Evolutionary conservation across 2,797 vertebrate genomes (phyloP).

Genomic region (Aldrovandia affinis): DNA sequence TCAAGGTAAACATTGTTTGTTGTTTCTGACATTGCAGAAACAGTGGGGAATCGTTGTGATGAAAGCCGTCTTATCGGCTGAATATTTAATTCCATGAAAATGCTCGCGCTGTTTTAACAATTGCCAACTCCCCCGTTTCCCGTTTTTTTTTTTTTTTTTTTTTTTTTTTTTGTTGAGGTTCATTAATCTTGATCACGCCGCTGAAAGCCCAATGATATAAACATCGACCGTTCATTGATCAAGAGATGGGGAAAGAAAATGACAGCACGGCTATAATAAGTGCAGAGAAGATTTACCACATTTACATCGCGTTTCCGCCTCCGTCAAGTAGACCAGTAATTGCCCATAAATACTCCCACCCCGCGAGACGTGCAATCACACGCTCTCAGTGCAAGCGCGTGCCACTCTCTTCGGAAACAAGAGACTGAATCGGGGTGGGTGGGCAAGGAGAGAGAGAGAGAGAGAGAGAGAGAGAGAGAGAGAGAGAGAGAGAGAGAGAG

Average conservation of each 20-base stretch:
- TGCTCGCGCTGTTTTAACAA: not conserved
- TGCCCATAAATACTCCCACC: not conserved
- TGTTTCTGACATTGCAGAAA: not conserved
- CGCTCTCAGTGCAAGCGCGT: not conserved
- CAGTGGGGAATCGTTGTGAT: not conserved
- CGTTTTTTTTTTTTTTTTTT: not conserved
- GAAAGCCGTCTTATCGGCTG: not conserved
- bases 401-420: not conserved
- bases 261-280: not conserved
- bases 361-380: not conserved
- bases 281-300: not conserved
- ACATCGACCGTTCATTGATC: not conserved
- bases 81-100: not conserved
- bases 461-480: constrained; percentile 49
- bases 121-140: too few relatives aligned
- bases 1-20: constrained; percentile 14
- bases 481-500: constrained; percentile 45
- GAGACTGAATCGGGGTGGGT: too few relatives aligned
- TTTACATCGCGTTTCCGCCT: constrained; percentile 13
- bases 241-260: not conserved
- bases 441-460: constrained; percentile 36
- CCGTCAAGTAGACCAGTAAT: not conserved
- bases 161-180: not conserved
- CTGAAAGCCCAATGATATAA: not conserved
- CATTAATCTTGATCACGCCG: not conserved